phyloP scores from a whole-genome alignment of 2,113 vertebrate species.

The Lepidothrix coronata region DNA sequence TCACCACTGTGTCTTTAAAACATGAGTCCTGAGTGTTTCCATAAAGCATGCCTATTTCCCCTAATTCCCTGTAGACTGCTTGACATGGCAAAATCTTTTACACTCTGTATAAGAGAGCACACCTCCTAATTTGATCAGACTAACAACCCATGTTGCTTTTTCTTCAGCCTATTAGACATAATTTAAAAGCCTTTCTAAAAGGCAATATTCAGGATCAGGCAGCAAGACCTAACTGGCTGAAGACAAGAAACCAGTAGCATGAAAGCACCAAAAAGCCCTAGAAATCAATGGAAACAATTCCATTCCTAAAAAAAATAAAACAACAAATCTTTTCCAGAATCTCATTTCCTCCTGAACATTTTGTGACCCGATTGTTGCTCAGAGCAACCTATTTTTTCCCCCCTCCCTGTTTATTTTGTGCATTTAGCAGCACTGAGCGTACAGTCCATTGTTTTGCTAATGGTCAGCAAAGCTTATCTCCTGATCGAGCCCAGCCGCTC shows the following conservation, averaged over 20 bases:
- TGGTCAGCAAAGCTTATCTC: conserved; percentile 45
- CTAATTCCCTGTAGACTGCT: neutral
- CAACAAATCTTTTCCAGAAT: neutral
- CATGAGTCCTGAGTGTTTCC: neutral
- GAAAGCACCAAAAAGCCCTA: neutral
- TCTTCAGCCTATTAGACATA: neutral
- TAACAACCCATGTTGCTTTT: neutral
- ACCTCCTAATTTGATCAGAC: conserved; percentile 1
- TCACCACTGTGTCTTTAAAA: neutral
- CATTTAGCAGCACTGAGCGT: neutral
- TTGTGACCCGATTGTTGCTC: conserved; percentile 22
- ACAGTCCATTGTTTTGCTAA: conserved; percentile 54
- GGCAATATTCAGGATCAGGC: neutral
- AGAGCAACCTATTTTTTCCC: neutral
- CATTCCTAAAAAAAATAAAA: neutral
- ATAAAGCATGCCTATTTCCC: neutral
- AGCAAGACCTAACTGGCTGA: neutral
- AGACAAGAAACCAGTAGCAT: neutral
- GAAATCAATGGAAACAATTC: conserved; percentile 28
- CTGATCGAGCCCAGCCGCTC: neutral
- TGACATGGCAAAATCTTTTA: neutral
- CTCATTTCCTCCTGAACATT: conserved; percentile 61
- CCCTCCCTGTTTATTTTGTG: conserved; percentile 21
- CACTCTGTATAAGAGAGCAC: neutral
- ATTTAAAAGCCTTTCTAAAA: neutral